Evolutionary conservation across 2,888 invertebrate genomes (phyloP).

Genomic region (Calephelis perditalis): DNA sequence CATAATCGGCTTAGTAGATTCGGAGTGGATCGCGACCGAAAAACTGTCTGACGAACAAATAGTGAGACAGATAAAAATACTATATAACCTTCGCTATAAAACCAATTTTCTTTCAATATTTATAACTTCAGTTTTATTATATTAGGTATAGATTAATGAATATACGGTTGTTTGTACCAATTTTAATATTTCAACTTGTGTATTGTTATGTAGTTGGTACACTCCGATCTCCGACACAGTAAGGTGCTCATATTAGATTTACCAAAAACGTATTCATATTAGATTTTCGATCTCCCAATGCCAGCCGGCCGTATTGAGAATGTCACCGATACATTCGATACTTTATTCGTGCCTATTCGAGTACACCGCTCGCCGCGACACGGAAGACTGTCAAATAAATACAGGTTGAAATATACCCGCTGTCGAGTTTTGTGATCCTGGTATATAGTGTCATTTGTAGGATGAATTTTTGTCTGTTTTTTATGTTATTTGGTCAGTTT

Average conservation of each 20-base stretch:
- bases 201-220: no score
- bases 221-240: conserved; percentile 37
- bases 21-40: no score
- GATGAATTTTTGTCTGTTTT: conserved; percentile 71
- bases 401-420: conserved; percentile 68
- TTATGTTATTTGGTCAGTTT: conserved; percentile 60
- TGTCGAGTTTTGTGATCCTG: conserved; percentile 58
- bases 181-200: conserved; percentile 18
- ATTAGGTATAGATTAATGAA: no score
- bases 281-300: conserved; percentile 68
- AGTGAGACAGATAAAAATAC: no score
- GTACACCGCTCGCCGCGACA: conserved; percentile 54
- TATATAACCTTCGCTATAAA: no score
- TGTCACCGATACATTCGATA: conserved; percentile 68
- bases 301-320: conserved; percentile 59
- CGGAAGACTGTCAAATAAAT: conserved; percentile 71
- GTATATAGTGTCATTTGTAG: conserved; percentile 60
- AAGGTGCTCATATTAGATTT: conserved; percentile 35
- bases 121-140: no score
- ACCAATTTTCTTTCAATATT: no score
- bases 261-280: conserved; percentile 74
- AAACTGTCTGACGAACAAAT: no score
- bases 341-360: conserved; percentile 65
- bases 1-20: no score
- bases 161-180: background rate